Evolutionary conservation across 2,797 vertebrate species (phyloP).

Genomic region (Enteromius viviparus): DNA sequence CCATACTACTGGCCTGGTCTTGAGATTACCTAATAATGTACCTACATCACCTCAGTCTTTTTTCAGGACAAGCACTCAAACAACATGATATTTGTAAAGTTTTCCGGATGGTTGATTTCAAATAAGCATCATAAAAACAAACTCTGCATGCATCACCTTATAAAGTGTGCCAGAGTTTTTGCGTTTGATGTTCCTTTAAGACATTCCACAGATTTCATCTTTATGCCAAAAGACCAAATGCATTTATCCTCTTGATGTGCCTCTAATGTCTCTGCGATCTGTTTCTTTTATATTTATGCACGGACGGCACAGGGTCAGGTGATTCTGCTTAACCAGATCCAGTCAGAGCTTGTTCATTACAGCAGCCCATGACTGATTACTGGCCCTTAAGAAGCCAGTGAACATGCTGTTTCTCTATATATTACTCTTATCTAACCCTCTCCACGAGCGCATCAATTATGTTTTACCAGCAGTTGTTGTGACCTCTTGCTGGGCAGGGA

Average conservation of each 20-base stretch:
- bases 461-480: conserved; percentile 3
- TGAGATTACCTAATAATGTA: conserved; percentile 19
- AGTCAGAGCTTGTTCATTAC: conserved; percentile 23
- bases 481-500: neutral
- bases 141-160: neutral
- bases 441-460: neutral
- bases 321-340: conserved; percentile 19
- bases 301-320: conserved; percentile 23
- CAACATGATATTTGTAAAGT: neutral
- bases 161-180: neutral
- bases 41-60: conserved; percentile 9
- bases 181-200: conserved; percentile 23
- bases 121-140: neutral
- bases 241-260: neutral
- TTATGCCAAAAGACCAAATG: conserved; percentile 19
- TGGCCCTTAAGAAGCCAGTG: neutral
- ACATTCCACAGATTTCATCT: conserved; percentile 17
- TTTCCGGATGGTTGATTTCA: neutral
- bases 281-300: neutral
- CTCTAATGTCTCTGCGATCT: neutral
- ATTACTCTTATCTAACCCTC: neutral
- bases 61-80: neutral
- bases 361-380: neutral
- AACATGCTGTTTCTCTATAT: neutral
- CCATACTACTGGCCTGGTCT: conserved; percentile 7